These are phyloP conservation scores for Sterrhoptilus dennistouni DNA, from an alignment of 2,113 vertebrate species.

Conservation along the genomic window DNA sequence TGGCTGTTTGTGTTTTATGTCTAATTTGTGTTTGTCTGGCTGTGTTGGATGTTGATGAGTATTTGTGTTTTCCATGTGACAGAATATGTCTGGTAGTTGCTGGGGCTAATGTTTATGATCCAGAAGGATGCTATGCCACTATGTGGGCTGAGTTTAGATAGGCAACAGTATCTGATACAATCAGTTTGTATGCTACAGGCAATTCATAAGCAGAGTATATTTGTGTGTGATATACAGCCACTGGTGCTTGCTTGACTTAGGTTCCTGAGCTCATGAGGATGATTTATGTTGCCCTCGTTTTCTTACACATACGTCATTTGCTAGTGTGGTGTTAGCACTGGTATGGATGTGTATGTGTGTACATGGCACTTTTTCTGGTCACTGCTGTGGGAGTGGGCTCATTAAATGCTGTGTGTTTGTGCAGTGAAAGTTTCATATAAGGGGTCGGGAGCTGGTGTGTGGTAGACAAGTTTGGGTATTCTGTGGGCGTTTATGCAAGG, in stretches of 20 bases:
- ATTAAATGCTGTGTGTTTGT: neutral
- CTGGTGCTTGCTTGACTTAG: neutral
- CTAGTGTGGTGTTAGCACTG: neutral
- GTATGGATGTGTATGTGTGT: neutral
- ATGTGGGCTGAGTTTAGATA: slow-evolving; percentile 42
- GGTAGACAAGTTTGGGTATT: neutral
- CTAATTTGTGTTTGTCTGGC: slow-evolving; percentile 21
- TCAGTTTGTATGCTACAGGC: slow-evolving; percentile 23
- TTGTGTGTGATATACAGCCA: neutral
- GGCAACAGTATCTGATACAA: neutral
- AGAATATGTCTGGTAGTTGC: slow-evolving; percentile 36
- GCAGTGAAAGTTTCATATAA: neutral
- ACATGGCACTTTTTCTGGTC: neutral
- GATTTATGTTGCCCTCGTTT: neutral
- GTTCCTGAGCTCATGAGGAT: neutral
- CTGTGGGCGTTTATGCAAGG: neutral
- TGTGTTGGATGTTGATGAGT: slow-evolving; percentile 31
- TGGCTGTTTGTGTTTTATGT: neutral
- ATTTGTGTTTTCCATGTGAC: slow-evolving; percentile 36
- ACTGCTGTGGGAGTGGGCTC: neutral
- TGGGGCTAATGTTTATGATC: slow-evolving; percentile 11
- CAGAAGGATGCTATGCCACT: slow-evolving; percentile 14
- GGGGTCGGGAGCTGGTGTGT: neutral
- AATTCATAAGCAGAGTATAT: neutral
- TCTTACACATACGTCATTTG: neutral